Base-by-base conservation (phyloP, 2,113 vertebrate species). In the Pterocles gutturalis region DNA sequence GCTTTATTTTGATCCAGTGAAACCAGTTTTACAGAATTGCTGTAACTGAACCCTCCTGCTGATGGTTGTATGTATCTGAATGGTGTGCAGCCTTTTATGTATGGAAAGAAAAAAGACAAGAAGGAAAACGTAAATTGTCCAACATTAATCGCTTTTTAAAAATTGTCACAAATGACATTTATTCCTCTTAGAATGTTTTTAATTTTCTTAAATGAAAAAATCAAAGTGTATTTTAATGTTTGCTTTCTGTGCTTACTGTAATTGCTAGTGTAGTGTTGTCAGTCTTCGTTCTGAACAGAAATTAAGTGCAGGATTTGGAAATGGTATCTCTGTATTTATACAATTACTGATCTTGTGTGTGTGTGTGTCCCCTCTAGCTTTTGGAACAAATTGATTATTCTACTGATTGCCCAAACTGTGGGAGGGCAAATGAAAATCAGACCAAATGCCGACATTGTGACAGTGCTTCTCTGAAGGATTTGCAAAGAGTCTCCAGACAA, bases 391-490 rank as follows among this genome's bases (percentile, higher is more conserved):
- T 89, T n/a, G 96, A 98, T 92, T 98, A 94, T 96, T 97, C 97
- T 78, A 66, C 97, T 7, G 89, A 98, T 94, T 99, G 99, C 69
- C 92, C 97, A 73, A 98, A 98, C 90, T 99, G 99, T 95, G 97
- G 97, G 89, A 98, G 98, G 96, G 96, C 97, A 31, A 99, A 98
- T 81, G 98, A 99, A 92, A 98, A 98, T 91, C 92, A 98, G 84
- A 96, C 84, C 66, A 98, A 98, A 97, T 99, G 99, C 96, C 98
- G 98, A 80, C 97, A 90, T 97, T 99, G 99, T 80, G 98, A 98
- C 72, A 97, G 78, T 95, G 29, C 86, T 70, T 96, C 98, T 73
- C 36, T 93, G 36, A 97, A 96, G 94, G 98, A 98, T 98, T 93
- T 97, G 79, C 92, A 98, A 88, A 98, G 97, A 98, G 97, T 97